Conservation (phyloP, 2,888 invertebrate genomes). For the Tipula lateralis region DNA sequence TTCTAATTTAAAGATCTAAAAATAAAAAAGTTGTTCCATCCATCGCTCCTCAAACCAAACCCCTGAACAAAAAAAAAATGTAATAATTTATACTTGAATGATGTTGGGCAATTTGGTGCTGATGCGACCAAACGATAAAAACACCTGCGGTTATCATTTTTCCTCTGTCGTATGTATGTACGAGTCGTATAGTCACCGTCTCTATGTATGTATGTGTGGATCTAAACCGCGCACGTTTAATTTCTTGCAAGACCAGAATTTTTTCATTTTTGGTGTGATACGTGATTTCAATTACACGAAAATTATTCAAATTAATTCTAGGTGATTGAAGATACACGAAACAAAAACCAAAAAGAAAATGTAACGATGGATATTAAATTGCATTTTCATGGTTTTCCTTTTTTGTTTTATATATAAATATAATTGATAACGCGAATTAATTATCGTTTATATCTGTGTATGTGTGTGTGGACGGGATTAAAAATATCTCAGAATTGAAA, state of each 20-base stretch:
- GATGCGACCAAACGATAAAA: not conserved
- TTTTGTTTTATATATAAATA: not conserved
- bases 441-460: not conserved
- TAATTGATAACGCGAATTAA: not conserved
- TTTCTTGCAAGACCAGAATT: not conserved
- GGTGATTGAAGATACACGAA: not conserved
- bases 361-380: not conserved
- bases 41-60: not conserved
- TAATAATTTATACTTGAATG: slow-evolving; percentile 19
- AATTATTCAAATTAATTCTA: slow-evolving; percentile 4
- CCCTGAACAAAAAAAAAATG: not conserved
- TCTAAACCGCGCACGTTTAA: not conserved
- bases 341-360: not conserved
- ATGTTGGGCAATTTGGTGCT: slow-evolving; percentile 9
- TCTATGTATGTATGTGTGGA: not conserved
- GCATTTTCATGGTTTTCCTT: not conserved
- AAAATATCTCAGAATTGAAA: not conserved
- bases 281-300: not conserved
- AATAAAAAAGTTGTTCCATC: not conserved
- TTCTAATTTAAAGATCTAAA: not conserved
- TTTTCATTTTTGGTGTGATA: not conserved
- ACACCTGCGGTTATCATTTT: not conserved
- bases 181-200: not conserved
- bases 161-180: not conserved
- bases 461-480: not conserved